Evolutionary conservation across 2,113 vertebrate species (phyloP).

Genomic region (Psophia crepitans): DNA sequence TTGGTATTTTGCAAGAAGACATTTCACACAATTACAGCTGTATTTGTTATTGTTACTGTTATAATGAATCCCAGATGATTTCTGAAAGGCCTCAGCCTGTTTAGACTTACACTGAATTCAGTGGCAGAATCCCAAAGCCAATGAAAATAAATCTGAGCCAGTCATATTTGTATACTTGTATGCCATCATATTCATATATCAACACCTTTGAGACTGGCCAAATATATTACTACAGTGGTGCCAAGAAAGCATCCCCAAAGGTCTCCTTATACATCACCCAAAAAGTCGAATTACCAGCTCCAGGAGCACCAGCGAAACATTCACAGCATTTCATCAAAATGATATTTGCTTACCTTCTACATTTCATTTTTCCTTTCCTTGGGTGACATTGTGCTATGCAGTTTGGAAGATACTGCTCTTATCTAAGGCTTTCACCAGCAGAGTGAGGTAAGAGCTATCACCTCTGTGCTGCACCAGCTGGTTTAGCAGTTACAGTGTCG

Average conservation of each 20-base stretch:
- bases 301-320: not conserved
- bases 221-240: not conserved
- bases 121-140: not conserved
- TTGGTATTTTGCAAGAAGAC: not conserved
- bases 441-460: not conserved
- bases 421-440: not conserved
- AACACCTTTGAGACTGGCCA: not conserved
- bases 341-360: not conserved
- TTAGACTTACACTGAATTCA: not conserved
- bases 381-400: not conserved
- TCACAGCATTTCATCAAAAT: not conserved
- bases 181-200: not conserved
- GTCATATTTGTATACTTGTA: not conserved
- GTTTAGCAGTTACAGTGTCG: not conserved
- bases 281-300: not conserved
- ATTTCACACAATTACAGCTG: not conserved
- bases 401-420: not conserved
- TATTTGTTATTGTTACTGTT: not conserved
- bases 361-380: not conserved
- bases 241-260: not conserved
- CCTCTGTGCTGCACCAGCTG: not conserved
- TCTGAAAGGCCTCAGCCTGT: not conserved
- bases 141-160: not conserved
- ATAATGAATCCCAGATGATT: conserved; percentile 39
- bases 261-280: not conserved